These are phyloP conservation scores for Ceratina japonica DNA, from an alignment of 1,140 invertebrate genomes.

Conservation along the genomic window DNA sequence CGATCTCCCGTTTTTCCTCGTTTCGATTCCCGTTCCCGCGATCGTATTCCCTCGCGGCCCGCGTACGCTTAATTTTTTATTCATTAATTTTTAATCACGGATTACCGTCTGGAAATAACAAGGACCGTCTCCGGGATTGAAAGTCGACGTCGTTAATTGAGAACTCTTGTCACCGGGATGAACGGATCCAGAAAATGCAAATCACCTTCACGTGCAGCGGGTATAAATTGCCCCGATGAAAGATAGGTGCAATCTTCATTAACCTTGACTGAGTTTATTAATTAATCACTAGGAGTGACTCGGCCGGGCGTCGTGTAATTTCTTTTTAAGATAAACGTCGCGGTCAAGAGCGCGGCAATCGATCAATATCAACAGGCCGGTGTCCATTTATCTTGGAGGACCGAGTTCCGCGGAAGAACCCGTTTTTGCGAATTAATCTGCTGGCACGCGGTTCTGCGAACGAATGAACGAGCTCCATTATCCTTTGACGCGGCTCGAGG, in stretches of 20 bases:
- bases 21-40: background rate
- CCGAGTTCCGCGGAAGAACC: background rate
- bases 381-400: too few species aligned
- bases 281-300: background rate
- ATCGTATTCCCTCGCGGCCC: too few species aligned
- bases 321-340: constrained; percentile 14
- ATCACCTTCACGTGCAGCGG: constrained; percentile 30
- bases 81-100: too few species aligned
- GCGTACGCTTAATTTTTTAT: too few species aligned
- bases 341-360: background rate
- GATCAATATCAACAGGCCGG: constrained; percentile 1
- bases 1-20: background rate
- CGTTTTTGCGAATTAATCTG: too few species aligned
- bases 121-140: background rate
- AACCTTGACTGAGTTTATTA: background rate
- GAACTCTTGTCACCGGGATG: background rate
- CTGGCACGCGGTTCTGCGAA: background rate
- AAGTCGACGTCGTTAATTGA: too few species aligned
- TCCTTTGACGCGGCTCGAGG: background rate
- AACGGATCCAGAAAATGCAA: constrained; percentile 32
- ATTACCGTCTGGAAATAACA: background rate
- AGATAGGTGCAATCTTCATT: constrained; percentile 15
- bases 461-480: background rate
- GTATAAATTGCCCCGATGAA: background rate
- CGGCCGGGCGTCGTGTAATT: background rate